Conservation (phyloP, 2,113 vertebrate genomes). For the Microcebus jonahi region DNA sequence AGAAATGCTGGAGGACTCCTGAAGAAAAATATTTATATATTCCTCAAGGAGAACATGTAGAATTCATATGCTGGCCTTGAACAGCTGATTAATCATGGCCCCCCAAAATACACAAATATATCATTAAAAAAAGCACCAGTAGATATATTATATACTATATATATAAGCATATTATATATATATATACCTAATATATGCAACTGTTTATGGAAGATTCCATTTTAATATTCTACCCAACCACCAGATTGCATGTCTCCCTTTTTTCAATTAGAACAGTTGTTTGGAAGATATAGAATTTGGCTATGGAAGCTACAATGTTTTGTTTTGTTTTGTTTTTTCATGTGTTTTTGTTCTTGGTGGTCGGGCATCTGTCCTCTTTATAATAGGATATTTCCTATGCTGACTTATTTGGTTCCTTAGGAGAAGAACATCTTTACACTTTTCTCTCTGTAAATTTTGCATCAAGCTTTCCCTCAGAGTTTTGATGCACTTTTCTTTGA, state of each 20-base stretch:
- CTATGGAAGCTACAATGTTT: background rate
- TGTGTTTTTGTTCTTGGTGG: background rate
- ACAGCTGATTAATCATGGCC: background rate
- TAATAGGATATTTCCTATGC: background rate
- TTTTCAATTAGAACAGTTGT: background rate
- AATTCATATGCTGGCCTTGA: background rate
- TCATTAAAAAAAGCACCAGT: background rate
- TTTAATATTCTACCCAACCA: background rate
- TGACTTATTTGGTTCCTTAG: slow-evolving; percentile 5
- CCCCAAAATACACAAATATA: background rate
- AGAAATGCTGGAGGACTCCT: background rate
- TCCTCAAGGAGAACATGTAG: background rate
- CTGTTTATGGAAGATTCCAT: background rate
- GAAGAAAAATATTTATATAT: background rate
- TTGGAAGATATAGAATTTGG: background rate
- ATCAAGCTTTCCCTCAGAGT: background rate
- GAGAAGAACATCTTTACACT: background rate
- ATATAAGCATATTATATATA: background rate
- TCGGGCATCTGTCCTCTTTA: background rate
- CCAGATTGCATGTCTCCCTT: background rate
- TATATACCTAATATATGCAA: background rate
- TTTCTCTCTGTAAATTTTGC: background rate
- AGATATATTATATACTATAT: background rate
- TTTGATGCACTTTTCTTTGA: slow-evolving; percentile 14
- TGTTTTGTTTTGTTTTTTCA: background rate